Conservation (phyloP, 2,888 invertebrate genomes). For the Limnephilus rhombicus region DNA sequence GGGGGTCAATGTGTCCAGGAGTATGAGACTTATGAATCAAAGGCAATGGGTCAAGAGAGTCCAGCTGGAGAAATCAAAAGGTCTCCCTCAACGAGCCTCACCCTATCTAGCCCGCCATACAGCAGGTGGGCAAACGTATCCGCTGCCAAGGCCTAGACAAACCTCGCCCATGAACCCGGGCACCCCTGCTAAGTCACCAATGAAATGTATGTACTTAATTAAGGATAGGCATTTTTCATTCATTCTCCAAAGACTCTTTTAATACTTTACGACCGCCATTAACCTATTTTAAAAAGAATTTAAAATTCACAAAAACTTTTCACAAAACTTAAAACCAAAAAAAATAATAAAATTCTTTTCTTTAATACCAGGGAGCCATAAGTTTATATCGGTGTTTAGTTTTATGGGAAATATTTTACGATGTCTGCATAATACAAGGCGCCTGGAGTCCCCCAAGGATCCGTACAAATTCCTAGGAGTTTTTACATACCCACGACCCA, state of each 20-base stretch:
- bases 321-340: background rate
- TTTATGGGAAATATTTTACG: background rate
- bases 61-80: too few species aligned
- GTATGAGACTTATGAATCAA: too few species aligned
- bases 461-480: background rate
- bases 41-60: too few species aligned
- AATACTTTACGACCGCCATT: background rate
- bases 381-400: slow-evolving; percentile 1
- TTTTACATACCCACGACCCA: background rate
- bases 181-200: too few species aligned
- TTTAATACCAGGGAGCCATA: background rate
- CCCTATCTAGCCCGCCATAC: too few species aligned
- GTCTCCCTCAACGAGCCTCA: too few species aligned
- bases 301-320: background rate
- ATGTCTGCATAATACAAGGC: background rate
- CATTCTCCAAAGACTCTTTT: background rate
- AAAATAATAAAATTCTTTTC: background rate
- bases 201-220: too few species aligned
- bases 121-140: too few species aligned
- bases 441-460: background rate
- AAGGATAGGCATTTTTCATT: too few species aligned
- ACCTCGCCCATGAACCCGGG: too few species aligned
- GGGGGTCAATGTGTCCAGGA: too few species aligned
- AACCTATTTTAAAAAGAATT: background rate
- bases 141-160: too few species aligned